These are phyloP conservation scores for Platygyra sinensis DNA, from an alignment of 64 coral and sea anemone species.

Conservation along the genomic window DNA sequence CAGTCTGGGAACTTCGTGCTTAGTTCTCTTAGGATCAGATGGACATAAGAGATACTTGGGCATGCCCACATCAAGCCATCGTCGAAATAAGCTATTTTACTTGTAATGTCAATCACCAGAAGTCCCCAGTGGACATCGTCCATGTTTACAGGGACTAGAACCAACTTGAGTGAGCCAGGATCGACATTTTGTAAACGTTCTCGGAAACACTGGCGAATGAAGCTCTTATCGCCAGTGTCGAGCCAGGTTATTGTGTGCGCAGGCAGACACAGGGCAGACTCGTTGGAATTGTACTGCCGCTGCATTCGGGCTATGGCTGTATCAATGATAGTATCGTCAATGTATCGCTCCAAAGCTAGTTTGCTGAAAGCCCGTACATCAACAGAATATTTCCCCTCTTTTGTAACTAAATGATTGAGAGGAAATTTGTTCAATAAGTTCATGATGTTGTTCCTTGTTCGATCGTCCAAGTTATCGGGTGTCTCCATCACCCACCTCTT, in stretches of 20 bases:
- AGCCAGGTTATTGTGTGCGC: constrained; percentile 24
- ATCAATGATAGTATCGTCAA: not conserved
- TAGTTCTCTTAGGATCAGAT: not conserved
- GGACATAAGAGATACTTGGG: constrained; percentile 9
- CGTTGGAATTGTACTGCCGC: not conserved
- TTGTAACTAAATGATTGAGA: constrained; percentile 3
- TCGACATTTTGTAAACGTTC: not conserved
- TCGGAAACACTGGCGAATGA: not conserved
- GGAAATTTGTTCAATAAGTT: not conserved
- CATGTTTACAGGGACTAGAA: constrained; percentile 28
- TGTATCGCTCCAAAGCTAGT: not conserved
- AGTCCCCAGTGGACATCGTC: constrained; percentile 9
- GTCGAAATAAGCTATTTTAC: constrained; percentile 15
- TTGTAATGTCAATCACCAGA: constrained; percentile 24
- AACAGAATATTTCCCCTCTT: constrained; percentile 2
- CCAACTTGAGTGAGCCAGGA: not conserved
- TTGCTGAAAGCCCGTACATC: not conserved
- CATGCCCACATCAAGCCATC: constrained; percentile 24
- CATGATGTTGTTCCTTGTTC: not conserved
- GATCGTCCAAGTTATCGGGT: not conserved
- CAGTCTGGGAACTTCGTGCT: not conserved
- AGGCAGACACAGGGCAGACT: not conserved
- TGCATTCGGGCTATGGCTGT: not conserved
- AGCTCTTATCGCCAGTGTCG: not conserved
- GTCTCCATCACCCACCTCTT: not conserved